phyloP scores from a whole-genome alignment of 37 sponge, comb jelly and placozoan species.

The Petrosia ficiformis region DNA sequence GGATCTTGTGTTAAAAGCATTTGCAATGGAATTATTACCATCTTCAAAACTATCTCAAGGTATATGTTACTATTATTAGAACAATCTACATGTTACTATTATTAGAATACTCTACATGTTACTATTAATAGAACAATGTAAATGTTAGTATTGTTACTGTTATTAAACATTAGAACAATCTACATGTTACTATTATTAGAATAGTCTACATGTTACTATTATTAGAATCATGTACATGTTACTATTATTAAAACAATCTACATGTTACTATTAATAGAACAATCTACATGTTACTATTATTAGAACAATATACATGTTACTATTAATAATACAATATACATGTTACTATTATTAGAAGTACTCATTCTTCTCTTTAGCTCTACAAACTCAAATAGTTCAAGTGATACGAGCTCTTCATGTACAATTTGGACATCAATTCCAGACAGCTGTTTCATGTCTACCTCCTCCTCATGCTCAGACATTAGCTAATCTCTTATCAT shows the following conservation, averaged over 20 bases:
- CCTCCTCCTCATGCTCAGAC: conserved; percentile 19
- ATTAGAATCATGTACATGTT: too few species aligned
- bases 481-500: conserved; percentile 22
- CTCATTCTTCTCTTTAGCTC: conserved; percentile 4
- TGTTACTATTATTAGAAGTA: too few species aligned
- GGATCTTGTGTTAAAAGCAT: conserved; percentile 28
- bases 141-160: conserved; percentile 4
- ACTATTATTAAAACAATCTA: too few species aligned
- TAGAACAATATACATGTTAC: too few species aligned
- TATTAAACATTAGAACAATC: neutral
- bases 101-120: neutral
- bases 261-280: too few species aligned
- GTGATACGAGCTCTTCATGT: conserved; percentile 11
- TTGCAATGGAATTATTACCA: conserved; percentile 58
- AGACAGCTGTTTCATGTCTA: conserved; percentile 35
- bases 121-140: neutral
- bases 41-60: conserved; percentile 47
- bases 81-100: neutral
- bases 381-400: conserved; percentile 15
- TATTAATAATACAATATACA: neutral
- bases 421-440: conserved; percentile 45
- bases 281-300: too few species aligned
- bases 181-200: too few species aligned
- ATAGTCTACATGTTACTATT: too few species aligned
- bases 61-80: neutral